phyloP scores from a whole-genome alignment of 2,888 invertebrate species.

The Eumerus sabulonum region DNA sequence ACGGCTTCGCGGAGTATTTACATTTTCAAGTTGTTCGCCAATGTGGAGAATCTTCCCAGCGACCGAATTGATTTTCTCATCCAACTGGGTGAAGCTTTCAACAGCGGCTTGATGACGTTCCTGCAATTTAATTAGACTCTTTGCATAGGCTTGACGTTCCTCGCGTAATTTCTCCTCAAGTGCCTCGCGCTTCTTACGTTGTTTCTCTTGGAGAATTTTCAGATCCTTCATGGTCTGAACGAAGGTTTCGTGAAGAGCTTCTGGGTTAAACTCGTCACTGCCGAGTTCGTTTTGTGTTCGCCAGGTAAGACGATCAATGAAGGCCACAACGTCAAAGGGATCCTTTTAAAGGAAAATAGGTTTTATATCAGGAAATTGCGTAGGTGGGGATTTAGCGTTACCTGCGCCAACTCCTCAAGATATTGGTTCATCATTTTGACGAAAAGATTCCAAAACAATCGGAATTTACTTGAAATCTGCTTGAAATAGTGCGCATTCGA shows the following conservation, averaged over 20 bases:
- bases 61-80: slow-evolving; percentile 97
- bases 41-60: slow-evolving; percentile 98
- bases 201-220: slow-evolving; percentile 88
- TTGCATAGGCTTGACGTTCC: slow-evolving; percentile 90
- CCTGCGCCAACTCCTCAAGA: slow-evolving; percentile 92
- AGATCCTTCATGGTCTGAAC: slow-evolving; percentile 93
- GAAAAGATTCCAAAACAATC: too few relatives aligned
- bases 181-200: slow-evolving; percentile 91
- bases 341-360: slow-evolving; percentile 83
- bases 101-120: slow-evolving; percentile 93
- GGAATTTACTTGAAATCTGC: too few relatives aligned
- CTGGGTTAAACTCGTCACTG: slow-evolving; percentile 89
- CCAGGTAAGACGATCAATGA: slow-evolving; percentile 97
- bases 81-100: slow-evolving; percentile 93
- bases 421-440: slow-evolving; percentile 91
- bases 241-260: slow-evolving; percentile 93
- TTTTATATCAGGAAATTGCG: neutral
- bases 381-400: slow-evolving; percentile 75
- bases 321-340: slow-evolving; percentile 97
- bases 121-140: slow-evolving; percentile 89
- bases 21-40: slow-evolving; percentile 98
- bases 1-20: slow-evolving; percentile 95
- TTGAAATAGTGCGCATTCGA: too few relatives aligned
- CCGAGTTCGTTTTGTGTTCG: slow-evolving; percentile 89
- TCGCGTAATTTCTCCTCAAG: slow-evolving; percentile 90